Base-by-base conservation (phyloP, 1,140 invertebrate genomes). In the Anastrepha obliqua region DNA sequence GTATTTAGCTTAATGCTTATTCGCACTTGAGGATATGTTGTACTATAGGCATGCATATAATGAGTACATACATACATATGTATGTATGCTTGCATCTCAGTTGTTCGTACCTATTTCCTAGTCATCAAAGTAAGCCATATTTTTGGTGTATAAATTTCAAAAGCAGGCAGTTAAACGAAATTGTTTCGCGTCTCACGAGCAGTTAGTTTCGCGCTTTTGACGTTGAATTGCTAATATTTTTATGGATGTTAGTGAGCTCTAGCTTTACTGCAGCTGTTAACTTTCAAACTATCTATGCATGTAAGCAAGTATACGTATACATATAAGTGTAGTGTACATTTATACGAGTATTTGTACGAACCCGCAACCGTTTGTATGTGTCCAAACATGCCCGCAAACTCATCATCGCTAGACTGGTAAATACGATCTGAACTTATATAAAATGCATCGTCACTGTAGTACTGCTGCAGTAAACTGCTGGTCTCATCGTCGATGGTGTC, bases 351-450 rank as follows among this genome's bases (percentile, higher is more conserved):
- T 86, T 11, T 6, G 55, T 60, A 89, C 92, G 67, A 90, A 93
- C 92, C 92, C 87, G 92, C 92, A 86, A 93, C 91, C 86, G 91
- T 91, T 89, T 92, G 91, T 44, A 93, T 91, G 67, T 92, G 92
- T 64, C 92, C 92, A 88, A 91, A 93, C 90, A 93, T 92, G 55
- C 92, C 92, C 7, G 92, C 92, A 64, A 93, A 93, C 78, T 93
- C 92, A 87, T 93, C 92, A 39, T 92, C 91, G 9, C 59, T 90
- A 44, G 91, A 89, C 88, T 93, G 92, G 89, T 93, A 93, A 0
- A 93, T 89, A 47, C 92, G 92, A 90, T 93, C 91, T 39, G 91
- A 90, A 62, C 91, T 91, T 87, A 93, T 93, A 88, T 93, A 92
- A 87, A 93, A 93, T 88, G 92, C 90, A 47, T 93, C 92, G 59